Percentiles rank a stretch among this genome's conserved stretches.
These are phyloP conservation scores for Atherinomorus stipes DNA, from an alignment of 2,113 vertebrate species.

Conservation along the genomic window DNA sequence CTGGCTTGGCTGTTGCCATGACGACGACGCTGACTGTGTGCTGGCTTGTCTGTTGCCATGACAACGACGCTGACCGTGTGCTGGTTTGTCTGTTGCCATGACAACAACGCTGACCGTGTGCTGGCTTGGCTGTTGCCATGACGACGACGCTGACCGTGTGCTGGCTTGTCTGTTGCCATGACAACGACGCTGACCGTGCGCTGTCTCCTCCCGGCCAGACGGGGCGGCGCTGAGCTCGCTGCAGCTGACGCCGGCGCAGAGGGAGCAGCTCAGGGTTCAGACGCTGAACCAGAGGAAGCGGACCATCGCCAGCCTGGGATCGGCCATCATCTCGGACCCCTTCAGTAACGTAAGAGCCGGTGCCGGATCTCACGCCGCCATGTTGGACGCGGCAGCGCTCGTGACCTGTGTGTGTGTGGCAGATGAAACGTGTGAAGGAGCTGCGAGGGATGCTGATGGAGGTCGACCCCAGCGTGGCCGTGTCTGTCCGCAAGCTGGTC, in stretches of 20 bases:
- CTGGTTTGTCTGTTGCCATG: too few species aligned
- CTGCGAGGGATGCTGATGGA: conserved; percentile 94
- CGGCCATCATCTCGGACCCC: conserved; percentile 89
- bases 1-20: too few species aligned
- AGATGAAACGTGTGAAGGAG: conserved; percentile 96
- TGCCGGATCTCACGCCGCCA: neutral
- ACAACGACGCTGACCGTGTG: too few species aligned
- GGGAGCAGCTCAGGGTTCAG: conserved; percentile 79
- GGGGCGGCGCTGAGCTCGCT: conserved; percentile 45
- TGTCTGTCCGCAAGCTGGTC: conserved; percentile 93
- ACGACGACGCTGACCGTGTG: too few species aligned
- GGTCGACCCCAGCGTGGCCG: conserved; percentile 89
- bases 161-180: too few species aligned
- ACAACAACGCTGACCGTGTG: too few species aligned
- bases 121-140: too few species aligned
- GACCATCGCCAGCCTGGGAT: conserved; percentile 87
- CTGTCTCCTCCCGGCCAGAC: conserved; percentile 21
- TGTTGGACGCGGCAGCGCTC: neutral
- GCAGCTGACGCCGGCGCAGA: conserved; percentile 83
- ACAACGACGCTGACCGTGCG: neutral
- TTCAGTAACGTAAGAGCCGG: conserved; percentile 83
- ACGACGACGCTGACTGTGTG: too few species aligned
- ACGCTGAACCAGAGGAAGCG: conserved; percentile 88
- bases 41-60: too few species aligned
- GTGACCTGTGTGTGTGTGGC: neutral